Evolutionary conservation across 2,797 vertebrate species (phyloP).

Genomic region (Miichthys miiuy): DNA sequence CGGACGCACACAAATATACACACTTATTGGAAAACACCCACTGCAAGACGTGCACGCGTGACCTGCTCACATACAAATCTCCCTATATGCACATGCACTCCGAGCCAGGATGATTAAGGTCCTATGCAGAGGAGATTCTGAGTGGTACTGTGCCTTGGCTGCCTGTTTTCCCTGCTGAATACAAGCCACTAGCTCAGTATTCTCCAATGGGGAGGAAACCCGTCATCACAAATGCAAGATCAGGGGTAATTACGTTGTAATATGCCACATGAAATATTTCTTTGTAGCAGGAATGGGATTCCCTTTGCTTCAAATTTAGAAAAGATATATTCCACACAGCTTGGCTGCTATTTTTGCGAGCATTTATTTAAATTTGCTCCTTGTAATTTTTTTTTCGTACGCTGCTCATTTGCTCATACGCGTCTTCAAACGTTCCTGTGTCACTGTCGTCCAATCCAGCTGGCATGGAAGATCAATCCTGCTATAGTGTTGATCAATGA

Average conservation of each 20-base stretch:
- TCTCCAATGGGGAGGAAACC: slow-evolving; percentile 78
- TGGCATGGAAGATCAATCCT: slow-evolving; percentile 67
- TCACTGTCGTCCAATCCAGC: slow-evolving; percentile 51
- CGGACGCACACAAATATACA: slow-evolving; percentile 60
- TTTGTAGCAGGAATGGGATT: slow-evolving; percentile 63
- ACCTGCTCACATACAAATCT: slow-evolving; percentile 74
- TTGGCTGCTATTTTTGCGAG: slow-evolving; percentile 48
- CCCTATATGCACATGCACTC: slow-evolving; percentile 80
- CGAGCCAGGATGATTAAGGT: slow-evolving; percentile 82
- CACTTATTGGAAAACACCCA: slow-evolving; percentile 68
- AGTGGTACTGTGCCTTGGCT: slow-evolving; percentile 65
- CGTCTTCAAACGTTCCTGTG: slow-evolving; percentile 32
- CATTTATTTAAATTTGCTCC: slow-evolving; percentile 53
- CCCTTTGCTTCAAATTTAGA: slow-evolving; percentile 71
- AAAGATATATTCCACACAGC: slow-evolving; percentile 58
- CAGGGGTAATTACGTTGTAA: slow-evolving; percentile 80
- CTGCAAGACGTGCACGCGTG: slow-evolving; percentile 47
- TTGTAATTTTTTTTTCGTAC: slow-evolving; percentile 52
- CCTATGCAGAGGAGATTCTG: slow-evolving; percentile 75
- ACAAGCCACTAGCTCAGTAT: slow-evolving; percentile 77
- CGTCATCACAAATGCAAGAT: slow-evolving; percentile 80
- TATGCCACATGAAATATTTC: slow-evolving; percentile 77
- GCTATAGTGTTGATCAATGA: slow-evolving; percentile 75
- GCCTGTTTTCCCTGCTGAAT: slow-evolving; percentile 83
- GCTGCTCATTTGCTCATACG: slow-evolving; percentile 40